Conservation (phyloP, 2,888 invertebrate species). For the Pandemis corylana region DNA sequence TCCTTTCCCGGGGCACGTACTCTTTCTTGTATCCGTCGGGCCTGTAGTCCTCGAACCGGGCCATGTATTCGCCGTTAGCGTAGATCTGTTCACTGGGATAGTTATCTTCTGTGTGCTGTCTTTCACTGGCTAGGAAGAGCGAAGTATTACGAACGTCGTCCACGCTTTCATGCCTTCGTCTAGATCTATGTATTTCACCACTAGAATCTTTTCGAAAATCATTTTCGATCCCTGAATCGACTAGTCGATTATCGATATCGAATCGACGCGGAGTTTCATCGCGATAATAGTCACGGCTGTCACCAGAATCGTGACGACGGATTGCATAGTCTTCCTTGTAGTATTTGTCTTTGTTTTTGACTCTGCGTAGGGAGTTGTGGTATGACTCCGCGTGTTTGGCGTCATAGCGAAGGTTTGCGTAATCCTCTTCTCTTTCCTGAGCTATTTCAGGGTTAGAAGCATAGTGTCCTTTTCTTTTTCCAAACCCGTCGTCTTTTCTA, state of each 20-base stretch:
- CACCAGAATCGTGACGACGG: slow-evolving; percentile 76
- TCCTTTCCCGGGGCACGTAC: slow-evolving; percentile 75
- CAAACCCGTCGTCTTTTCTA: slow-evolving; percentile 76
- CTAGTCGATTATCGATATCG: slow-evolving; percentile 86
- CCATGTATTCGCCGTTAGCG: slow-evolving; percentile 74
- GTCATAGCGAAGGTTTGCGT: slow-evolving; percentile 73
- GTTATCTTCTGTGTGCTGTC: slow-evolving; percentile 89
- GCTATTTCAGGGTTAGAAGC: slow-evolving; percentile 87
- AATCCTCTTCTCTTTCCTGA: slow-evolving; percentile 79
- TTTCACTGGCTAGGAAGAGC: slow-evolving; percentile 89
- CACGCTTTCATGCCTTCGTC: slow-evolving; percentile 85
- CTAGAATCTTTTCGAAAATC: slow-evolving; percentile 90
- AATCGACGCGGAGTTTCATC: slow-evolving; percentile 77
- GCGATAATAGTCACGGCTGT: slow-evolving; percentile 80
- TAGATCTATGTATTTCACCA: slow-evolving; percentile 76
- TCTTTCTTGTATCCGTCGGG: slow-evolving; percentile 73
- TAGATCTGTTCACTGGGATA: slow-evolving; percentile 79
- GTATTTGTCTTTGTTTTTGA: slow-evolving; percentile 81
- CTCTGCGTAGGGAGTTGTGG: slow-evolving; percentile 86
- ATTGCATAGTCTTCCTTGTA: slow-evolving; percentile 69
- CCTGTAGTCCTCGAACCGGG: slow-evolving; percentile 66
- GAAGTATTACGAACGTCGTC: slow-evolving; percentile 89
- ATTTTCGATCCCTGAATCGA: slow-evolving; percentile 93
- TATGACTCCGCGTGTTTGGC: slow-evolving; percentile 77
- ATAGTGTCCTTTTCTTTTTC: slow-evolving; percentile 82